phyloP scores from a whole-genome alignment of 2,888 invertebrate genomes.

The Odontocerum albicorne region DNA sequence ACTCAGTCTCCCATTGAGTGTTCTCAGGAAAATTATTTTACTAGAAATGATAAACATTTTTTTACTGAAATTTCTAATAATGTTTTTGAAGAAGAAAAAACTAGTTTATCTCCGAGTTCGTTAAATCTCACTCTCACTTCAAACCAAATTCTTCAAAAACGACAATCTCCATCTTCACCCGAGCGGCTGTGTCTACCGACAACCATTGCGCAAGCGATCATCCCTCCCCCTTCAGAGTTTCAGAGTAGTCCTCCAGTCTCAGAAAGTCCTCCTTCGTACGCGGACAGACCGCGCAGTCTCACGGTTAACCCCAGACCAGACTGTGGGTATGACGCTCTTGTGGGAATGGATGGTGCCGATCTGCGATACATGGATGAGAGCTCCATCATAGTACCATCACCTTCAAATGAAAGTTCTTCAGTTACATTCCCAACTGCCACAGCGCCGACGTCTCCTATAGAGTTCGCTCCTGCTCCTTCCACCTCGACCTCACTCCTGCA shows the following conservation, averaged over 20 bases:
- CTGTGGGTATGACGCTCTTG: conserved; percentile 73
- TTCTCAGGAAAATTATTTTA: background rate
- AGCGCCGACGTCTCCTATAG: conserved; percentile 62
- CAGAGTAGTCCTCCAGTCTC: conserved; percentile 68
- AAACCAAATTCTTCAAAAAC: conserved; percentile 48
- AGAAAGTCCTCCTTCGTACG: conserved; percentile 63
- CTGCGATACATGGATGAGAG: conserved; percentile 90
- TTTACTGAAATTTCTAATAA: background rate
- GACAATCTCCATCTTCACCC: conserved; percentile 49
- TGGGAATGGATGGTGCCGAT: conserved; percentile 83
- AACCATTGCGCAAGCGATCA: conserved; percentile 66
- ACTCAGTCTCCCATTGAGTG: conserved; percentile 25
- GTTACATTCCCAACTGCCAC: conserved; percentile 62
- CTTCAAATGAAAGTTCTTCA: conserved; percentile 75
- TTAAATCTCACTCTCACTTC: conserved; percentile 44
- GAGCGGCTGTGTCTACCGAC: conserved; percentile 43
- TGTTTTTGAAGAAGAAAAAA: background rate
- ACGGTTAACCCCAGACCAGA: conserved; percentile 57
- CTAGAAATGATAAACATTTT: no score
- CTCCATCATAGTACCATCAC: conserved; percentile 78
- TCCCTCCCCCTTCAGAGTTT: conserved; percentile 74
- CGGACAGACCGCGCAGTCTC: conserved; percentile 58
- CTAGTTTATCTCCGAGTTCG: conserved; percentile 28
- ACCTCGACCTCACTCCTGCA: conserved; percentile 70
- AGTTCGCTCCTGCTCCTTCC: conserved; percentile 47